Percentiles rank a stretch among this genome's conserved stretches.
Conservation (phyloP, 1,140 invertebrate genomes). For the Calycopis cecrops region DNA sequence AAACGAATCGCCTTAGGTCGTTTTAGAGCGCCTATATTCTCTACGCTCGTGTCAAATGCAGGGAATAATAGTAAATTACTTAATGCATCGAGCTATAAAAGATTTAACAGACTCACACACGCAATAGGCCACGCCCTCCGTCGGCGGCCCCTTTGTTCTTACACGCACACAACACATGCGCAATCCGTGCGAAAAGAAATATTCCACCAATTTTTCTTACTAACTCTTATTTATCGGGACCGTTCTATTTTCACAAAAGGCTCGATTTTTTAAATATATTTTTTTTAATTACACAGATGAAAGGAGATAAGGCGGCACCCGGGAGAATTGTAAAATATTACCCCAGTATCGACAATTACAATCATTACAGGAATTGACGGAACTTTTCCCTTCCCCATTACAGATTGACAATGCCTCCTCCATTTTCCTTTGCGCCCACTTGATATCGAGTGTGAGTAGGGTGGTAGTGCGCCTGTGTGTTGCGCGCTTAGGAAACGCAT, state of each 20-base stretch:
- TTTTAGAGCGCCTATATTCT: constrained; percentile 6
- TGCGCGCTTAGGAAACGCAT: constrained; percentile 23
- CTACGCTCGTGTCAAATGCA: constrained; percentile 50
- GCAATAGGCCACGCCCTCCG: constrained; percentile 39
- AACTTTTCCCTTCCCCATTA: constrained; percentile 65
- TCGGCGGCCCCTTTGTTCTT: constrained; percentile 48
- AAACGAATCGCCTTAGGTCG: no score
- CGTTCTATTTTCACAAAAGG: constrained; percentile 28
- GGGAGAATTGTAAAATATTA: constrained; percentile 33
- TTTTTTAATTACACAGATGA: constrained; percentile 1
- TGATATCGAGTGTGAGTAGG: constrained; percentile 35
- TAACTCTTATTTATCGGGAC: constrained; percentile 43
- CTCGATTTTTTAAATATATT: no score
- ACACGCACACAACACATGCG: constrained; percentile 45
- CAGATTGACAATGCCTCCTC: constrained; percentile 56
- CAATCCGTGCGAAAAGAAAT: constrained; percentile 39
- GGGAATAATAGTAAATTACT: constrained; percentile 68
- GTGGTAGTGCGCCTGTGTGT: constrained; percentile 28
- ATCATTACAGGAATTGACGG: constrained; percentile 61
- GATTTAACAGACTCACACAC: constrained; percentile 59
- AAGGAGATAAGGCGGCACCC: constrained; percentile 14
- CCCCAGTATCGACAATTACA: constrained; percentile 59
- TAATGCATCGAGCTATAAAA: constrained; percentile 71
- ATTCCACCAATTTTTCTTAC: constrained; percentile 4
- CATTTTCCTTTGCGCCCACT: constrained; percentile 60